Evolutionary conservation across 2,888 invertebrate genomes (phyloP), one percentile per base, ranked within the genome.

Genomic region (Paralinhomoeus sp.): DNA sequence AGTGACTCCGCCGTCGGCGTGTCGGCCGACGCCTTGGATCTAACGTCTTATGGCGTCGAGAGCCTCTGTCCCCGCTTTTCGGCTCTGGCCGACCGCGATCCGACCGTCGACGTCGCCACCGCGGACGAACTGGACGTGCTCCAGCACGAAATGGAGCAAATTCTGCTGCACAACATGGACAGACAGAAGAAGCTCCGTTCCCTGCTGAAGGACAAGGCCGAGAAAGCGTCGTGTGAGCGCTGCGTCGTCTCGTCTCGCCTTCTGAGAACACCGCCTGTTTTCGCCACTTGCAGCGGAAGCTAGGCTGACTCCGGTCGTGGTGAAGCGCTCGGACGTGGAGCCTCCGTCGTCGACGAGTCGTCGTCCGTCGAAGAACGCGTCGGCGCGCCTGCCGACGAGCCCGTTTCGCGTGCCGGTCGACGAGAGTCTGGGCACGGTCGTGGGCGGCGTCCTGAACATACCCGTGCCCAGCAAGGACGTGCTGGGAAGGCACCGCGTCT

Each of bases 81-180:
- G 15, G 31, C 38, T 7, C 33, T 43, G 38, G 2, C 37, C 9
- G 33, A 37, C 5, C 31, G 39, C 22, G 33, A 38, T 20, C 38
- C 44, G 5, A 36, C 34, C 2, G 15, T 24, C 2, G 40, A 40
- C n/a, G 34, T 36, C 3, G 35, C 40, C 7, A 35, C 35, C 18
- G 22, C 36, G 7, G 41, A 41, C n/a, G 41, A 41, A 24, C 31
- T 45, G 15, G 40, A 40, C 17, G 18, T 18, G 24, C 23, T 43
- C 9, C 40, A 37, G 23, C 37, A 37, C 23, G 45, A 45, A 23
- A 37, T 45, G 37, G 45, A 45, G 35, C 27, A 37, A 13, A 35
- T 45, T 21, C 45, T 45, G 22, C 37, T 41, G 45, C 37, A 38
- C 38, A 43, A 37, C 23, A 20, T 37, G 39, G 43, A 37, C 5